These are phyloP conservation scores for Drosophila anomalata DNA, from an alignment of 2,888 invertebrate species.

Conservation along the genomic window DNA sequence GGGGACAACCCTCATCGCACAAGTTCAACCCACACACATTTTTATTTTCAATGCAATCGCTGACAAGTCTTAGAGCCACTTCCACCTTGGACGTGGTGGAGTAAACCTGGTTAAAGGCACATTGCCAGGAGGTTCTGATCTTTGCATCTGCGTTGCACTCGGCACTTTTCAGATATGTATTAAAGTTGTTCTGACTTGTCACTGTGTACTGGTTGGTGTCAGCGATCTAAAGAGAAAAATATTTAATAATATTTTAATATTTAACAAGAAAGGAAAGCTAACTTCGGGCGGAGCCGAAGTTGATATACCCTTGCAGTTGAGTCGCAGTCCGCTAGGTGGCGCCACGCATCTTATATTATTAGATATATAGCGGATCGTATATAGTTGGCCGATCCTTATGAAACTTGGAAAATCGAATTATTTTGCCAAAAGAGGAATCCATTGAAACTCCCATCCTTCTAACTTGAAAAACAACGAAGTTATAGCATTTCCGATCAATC, in stretches of 20 bases:
- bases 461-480: too few relatives aligned
- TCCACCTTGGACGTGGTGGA: slow-evolving; percentile 21
- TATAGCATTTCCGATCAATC: too few relatives aligned
- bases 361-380: too few relatives aligned
- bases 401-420: too few relatives aligned
- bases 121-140: slow-evolving; percentile 48
- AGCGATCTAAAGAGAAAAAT: slow-evolving; percentile 27
- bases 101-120: slow-evolving; percentile 46
- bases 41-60: slow-evolving; percentile 48
- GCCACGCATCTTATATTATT: too few relatives aligned
- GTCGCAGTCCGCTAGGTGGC: too few relatives aligned
- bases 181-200: slow-evolving; percentile 44
- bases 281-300: too few relatives aligned
- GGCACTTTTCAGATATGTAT: slow-evolving; percentile 42
- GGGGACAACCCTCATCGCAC: slow-evolving; percentile 34
- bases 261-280: too few relatives aligned
- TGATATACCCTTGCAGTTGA: too few relatives aligned
- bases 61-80: slow-evolving; percentile 27
- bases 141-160: slow-evolving; percentile 35
- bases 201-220: slow-evolving; percentile 43
- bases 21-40: slow-evolving; percentile 28
- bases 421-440: too few relatives aligned
- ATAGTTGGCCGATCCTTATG: too few relatives aligned
- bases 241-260: neutral
- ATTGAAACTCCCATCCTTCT: too few relatives aligned